phyloP scores from a whole-genome alignment of 2,888 invertebrate genomes.

The Torymus tubicola region DNA sequence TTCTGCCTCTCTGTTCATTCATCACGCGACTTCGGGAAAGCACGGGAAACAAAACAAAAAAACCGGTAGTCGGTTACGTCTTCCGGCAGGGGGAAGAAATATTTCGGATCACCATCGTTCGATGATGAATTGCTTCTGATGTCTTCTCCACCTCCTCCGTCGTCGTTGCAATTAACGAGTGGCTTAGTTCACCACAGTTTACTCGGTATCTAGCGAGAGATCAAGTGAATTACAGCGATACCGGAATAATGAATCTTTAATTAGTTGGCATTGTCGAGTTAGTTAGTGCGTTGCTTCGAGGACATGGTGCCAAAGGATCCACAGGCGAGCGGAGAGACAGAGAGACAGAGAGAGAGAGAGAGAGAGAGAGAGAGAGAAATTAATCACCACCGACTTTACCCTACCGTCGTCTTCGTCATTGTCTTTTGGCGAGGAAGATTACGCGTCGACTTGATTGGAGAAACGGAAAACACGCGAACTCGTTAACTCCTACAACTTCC shows the following conservation, averaged over 20 bases:
- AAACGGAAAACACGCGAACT: not conserved
- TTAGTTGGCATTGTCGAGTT: conserved; percentile 66
- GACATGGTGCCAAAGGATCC: not conserved
- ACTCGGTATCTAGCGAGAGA: conserved; percentile 1
- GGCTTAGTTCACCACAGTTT: conserved; percentile 15
- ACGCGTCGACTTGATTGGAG: conserved; percentile 17
- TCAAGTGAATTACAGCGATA: conserved; percentile 11
- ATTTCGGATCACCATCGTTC: too few relatives aligned
- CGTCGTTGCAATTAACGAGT: conserved; percentile 15
- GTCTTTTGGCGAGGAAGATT: not conserved
- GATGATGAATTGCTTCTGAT: too few relatives aligned
- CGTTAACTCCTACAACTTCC: too few relatives aligned
- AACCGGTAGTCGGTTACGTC: too few relatives aligned
- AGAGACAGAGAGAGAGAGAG: not conserved
- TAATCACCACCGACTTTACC: not conserved
- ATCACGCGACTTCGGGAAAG: too few relatives aligned
- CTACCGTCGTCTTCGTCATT: not conserved
- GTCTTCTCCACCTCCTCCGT: too few relatives aligned
- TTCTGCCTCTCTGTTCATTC: too few relatives aligned
- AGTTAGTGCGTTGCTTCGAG: conserved; percentile 59
- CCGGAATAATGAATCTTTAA: conserved; percentile 66
- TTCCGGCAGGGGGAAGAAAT: too few relatives aligned
- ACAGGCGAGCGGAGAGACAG: too few relatives aligned
- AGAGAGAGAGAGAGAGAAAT: conserved; percentile 7
- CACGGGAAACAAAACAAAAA: too few relatives aligned